Evolutionary conservation across 2,113 vertebrate genomes (phyloP).

Genomic region (human): DNA sequence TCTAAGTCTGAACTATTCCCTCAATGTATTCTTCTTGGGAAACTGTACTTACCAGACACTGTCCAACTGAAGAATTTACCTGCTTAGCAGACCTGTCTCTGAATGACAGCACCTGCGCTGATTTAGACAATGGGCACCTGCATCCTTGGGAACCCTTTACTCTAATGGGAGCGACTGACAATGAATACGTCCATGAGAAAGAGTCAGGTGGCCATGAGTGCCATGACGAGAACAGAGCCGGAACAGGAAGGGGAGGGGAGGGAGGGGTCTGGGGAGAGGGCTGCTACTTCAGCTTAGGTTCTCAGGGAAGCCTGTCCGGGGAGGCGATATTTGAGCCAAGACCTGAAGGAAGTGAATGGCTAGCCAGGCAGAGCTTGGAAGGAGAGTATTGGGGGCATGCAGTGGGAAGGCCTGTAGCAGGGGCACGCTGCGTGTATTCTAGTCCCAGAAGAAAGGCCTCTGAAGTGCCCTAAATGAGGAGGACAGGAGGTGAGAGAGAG

Average conservation of each 20-base stretch:
- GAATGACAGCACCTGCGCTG: accelerated
- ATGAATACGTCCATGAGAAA: neutral
- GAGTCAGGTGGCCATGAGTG: accelerated
- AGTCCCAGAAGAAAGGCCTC: neutral
- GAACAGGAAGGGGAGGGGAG: accelerated
- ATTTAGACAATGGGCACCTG: accelerated
- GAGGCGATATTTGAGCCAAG: neutral
- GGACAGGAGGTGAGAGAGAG: no score
- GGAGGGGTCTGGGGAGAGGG: neutral
- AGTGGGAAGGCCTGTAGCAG: neutral
- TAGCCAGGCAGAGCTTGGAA: no score
- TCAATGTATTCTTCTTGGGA: neutral
- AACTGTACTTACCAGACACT: neutral
- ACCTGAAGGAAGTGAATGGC: neutral
- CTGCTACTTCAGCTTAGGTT: neutral
- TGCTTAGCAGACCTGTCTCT: neutral
- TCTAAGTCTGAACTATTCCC: neutral
- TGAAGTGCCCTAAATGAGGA: neutral
- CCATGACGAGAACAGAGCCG: neutral
- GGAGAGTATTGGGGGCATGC: accelerated
- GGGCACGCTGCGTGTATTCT: neutral
- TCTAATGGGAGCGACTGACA: neutral
- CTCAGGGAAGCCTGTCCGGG: neutral
- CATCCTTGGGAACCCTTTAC: neutral
- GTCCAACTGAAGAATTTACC: neutral